Percentiles rank a stretch among this genome's conserved stretches.
These are phyloP conservation scores for Hypsibius dujardini DNA, from an alignment of 1,140 invertebrate species.

Conservation along the genomic window DNA sequence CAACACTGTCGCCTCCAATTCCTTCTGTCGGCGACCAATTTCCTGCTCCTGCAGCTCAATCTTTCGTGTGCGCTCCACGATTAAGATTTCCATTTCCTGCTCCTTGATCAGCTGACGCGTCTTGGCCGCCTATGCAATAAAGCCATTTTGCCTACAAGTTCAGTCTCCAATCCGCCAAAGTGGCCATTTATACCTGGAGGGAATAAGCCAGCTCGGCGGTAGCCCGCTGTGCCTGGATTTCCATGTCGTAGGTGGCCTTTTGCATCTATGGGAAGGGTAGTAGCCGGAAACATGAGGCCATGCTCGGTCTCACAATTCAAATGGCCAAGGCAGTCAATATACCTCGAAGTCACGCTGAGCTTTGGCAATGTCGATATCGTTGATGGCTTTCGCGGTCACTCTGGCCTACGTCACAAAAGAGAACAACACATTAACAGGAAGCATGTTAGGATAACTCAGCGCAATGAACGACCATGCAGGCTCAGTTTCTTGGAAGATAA, in stretches of 20 bases:
- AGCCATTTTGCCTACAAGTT: background rate
- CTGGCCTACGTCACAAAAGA: background rate
- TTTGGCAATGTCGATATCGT: constrained; percentile 91
- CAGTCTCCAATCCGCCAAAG: constrained; percentile 26
- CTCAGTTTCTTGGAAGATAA: too few species aligned
- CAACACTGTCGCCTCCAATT: constrained; percentile 70
- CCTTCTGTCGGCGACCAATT: constrained; percentile 60
- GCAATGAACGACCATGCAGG: background rate
- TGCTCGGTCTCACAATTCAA: background rate
- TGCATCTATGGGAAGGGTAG: constrained; percentile 41
- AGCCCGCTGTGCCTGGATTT: constrained; percentile 78
- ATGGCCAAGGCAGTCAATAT: background rate
- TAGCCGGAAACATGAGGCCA: constrained; percentile 23
- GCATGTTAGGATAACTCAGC: too few species aligned
- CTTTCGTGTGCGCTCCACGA: constrained; percentile 77
- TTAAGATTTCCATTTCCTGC: constrained; percentile 59
- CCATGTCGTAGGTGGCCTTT: constrained; percentile 86
- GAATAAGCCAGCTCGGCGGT: constrained; percentile 87
- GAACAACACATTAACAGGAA: background rate
- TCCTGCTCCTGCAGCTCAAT: constrained; percentile 60
- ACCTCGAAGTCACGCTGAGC: constrained; percentile 78
- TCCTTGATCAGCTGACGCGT: constrained; percentile 88
- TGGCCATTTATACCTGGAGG: constrained; percentile 33
- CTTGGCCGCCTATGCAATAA: constrained; percentile 59
- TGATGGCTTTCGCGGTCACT: constrained; percentile 36